These are phyloP conservation scores for Sphaerophoria rueppellii DNA, from an alignment of 2,888 invertebrate genomes.

Conservation along the genomic window DNA sequence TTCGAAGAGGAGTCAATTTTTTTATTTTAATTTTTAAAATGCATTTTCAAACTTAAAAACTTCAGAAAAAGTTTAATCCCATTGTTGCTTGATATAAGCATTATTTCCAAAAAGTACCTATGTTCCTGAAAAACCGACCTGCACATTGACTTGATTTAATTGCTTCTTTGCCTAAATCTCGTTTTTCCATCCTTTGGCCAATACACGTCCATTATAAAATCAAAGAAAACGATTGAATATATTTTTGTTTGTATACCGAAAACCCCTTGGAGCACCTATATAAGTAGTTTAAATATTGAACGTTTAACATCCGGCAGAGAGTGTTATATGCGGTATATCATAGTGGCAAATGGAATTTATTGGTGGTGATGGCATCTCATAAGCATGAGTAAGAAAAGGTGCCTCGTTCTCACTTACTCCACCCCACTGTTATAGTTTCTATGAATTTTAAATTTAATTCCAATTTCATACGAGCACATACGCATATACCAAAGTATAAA, in stretches of 20 bases:
- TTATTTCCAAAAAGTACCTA: no score
- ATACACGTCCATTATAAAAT: conserved; percentile 8
- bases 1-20: no score
- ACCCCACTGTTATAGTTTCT: conserved; percentile 54
- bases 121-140: no score
- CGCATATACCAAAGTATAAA: background rate
- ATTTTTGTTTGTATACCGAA: background rate
- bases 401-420: conserved; percentile 45
- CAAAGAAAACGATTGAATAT: conserved; percentile 2
- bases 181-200: no score
- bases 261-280: background rate
- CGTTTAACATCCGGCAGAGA: conserved; percentile 59
- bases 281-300: conserved; percentile 72
- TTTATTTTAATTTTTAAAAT: no score
- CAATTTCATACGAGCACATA: conserved; percentile 56
- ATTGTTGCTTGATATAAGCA: no score
- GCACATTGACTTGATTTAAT: no score
- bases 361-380: conserved; percentile 5
- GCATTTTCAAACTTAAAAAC: no score
- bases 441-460: conserved; percentile 74
- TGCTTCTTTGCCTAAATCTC: no score
- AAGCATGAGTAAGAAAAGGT: background rate
- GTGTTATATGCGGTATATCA: conserved; percentile 47
- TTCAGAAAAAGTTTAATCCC: no score
- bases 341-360: background rate